A percentile compares a stretch with the other conserved stretches of the same genome.
phyloP scores from a whole-genome alignment of 2,797 vertebrate genomes.

The Poliocrania exsul region DNA sequence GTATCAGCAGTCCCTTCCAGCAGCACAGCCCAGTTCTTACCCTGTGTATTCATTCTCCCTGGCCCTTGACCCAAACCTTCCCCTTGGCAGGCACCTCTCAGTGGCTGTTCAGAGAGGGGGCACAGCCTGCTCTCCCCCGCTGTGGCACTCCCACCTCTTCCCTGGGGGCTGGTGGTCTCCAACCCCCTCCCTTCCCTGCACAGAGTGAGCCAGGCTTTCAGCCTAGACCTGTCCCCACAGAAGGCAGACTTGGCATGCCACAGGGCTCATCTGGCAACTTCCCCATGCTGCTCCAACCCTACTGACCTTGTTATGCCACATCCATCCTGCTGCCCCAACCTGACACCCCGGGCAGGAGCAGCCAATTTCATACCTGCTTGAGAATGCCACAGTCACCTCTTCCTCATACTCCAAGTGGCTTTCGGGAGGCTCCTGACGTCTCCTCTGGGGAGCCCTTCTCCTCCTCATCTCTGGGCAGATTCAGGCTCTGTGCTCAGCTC shows the following conservation, averaged over 20 bases:
- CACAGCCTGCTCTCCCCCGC: background rate
- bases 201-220: background rate
- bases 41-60: background rate
- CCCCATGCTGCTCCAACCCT: background rate
- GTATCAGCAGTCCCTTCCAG: background rate
- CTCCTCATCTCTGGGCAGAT: background rate
- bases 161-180: background rate
- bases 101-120: background rate
- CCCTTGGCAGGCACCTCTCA: background rate
- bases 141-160: background rate
- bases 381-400: background rate
- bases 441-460: background rate
- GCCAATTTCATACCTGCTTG: background rate
- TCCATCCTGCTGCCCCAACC: background rate
- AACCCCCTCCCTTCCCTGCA: background rate
- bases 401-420: background rate
- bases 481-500: fast-evolving
- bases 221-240: background rate
- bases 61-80: background rate
- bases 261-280: background rate
- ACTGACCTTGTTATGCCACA: background rate
- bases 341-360: background rate
- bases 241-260: background rate
- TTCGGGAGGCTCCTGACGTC: fast-evolving
- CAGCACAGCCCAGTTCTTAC: background rate